Conservation (phyloP, 2,888 invertebrate species). For the Eustalomyia histrio region DNA sequence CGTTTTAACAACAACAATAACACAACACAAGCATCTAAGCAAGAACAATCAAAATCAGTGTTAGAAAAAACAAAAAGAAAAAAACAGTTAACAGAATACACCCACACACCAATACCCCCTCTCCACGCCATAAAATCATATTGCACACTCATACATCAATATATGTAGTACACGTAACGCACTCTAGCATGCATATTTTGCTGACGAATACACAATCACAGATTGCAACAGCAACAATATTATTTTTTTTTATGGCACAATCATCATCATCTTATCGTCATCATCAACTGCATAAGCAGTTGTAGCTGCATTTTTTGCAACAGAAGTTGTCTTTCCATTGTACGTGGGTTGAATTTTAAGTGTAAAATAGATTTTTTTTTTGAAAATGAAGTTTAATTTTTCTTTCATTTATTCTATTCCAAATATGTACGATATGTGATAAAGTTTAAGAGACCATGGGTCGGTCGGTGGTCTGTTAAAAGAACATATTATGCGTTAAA, state of each 20-base stretch:
- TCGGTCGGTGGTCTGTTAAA: conserved; percentile 3
- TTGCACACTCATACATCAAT: neutral
- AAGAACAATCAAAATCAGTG: conserved; percentile 35
- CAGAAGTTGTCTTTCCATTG: neutral
- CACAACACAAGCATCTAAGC: conserved; percentile 20
- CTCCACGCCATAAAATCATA: neutral
- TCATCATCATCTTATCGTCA: neutral
- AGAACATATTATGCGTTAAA: conserved; percentile 27
- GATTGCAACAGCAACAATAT: conserved; percentile 6
- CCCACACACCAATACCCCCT: neutral
- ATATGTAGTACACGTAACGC: neutral
- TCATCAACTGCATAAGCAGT: neutral
- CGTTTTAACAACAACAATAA: conserved; percentile 11
- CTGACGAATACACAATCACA: conserved; percentile 26
- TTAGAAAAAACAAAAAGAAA: too few relatives aligned
- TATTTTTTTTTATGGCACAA: conserved; percentile 10
- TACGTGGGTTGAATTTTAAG: neutral
- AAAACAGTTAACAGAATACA: neutral
- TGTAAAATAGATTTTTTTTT: neutral
- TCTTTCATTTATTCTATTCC: neutral
- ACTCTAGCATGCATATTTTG: conserved; percentile 12
- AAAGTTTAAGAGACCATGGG: conserved; percentile 3
- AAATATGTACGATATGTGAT: neutral
- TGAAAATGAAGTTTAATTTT: neutral
- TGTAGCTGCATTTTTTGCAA: neutral